These are phyloP conservation scores for Eumacrocentrus americanus DNA, from an alignment of 2,888 invertebrate genomes.

Conservation along the genomic window DNA sequence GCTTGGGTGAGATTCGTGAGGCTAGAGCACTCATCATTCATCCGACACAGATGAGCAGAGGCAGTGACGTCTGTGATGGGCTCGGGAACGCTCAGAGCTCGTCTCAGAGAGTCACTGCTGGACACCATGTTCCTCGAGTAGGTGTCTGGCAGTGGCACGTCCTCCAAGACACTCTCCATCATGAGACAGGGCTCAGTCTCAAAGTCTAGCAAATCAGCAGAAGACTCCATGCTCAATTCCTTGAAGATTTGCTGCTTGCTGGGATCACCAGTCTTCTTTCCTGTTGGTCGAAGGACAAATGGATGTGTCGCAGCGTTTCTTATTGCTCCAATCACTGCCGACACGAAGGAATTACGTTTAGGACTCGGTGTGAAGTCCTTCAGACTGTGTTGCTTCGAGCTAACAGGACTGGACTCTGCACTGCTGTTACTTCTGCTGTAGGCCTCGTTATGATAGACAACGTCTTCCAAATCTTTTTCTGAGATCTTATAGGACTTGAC, in stretches of 20 bases:
- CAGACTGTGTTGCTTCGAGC: slow-evolving; percentile 53
- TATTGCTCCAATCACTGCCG: slow-evolving; percentile 75
- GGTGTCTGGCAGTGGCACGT: slow-evolving; percentile 70
- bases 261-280: slow-evolving; percentile 46
- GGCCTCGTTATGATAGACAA: slow-evolving; percentile 80
- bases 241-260: slow-evolving; percentile 51
- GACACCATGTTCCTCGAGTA: slow-evolving; percentile 74
- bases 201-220: slow-evolving; percentile 77
- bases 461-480: slow-evolving; percentile 77
- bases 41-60: slow-evolving; percentile 42
- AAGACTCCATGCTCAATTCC: slow-evolving; percentile 68
- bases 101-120: slow-evolving; percentile 64
- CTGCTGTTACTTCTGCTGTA: slow-evolving; percentile 75
- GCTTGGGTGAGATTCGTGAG: slow-evolving; percentile 80
- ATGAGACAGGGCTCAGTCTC: slow-evolving; percentile 84
- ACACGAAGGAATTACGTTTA: slow-evolving; percentile 72
- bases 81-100: slow-evolving; percentile 56
- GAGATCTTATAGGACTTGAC: slow-evolving; percentile 77
- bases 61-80: slow-evolving; percentile 48
- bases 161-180: slow-evolving; percentile 78
- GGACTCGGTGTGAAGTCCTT: slow-evolving; percentile 65
- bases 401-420: slow-evolving; percentile 69
- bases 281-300: slow-evolving; percentile 47
- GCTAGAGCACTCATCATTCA: slow-evolving; percentile 67
- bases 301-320: slow-evolving; percentile 65